Base-by-base conservation (phyloP, 2,888 invertebrate species). In the Adineta ricciae region DNA sequence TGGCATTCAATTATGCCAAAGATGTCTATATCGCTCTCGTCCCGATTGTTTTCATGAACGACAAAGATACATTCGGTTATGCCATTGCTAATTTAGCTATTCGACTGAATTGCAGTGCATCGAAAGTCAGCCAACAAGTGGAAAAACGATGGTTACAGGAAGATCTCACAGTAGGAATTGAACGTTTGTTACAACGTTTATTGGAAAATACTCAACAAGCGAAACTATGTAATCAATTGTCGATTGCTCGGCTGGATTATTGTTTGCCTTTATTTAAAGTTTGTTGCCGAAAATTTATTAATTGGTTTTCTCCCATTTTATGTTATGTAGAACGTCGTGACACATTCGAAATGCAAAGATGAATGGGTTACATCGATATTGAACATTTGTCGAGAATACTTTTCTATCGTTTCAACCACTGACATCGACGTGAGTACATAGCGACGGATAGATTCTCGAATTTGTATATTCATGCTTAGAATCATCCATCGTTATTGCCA, bases 401-500 rank as follows among this genome's bases (percentile, higher is more conserved):
- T 78, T 78, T 38, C 78, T 4, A 0, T 11, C 1, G 78, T 78
- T 21, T 78, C 78, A 41, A 38, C 38, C 1, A 8, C 78, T 2
- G 78, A 78, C 41, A 21, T 7, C 11, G 41, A 78, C 41, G 78
- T 78, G 41, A 78, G 78, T 11, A 46, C 46, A 46, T 11, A 8
- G 5, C 46, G 46, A 5, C 11, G 11, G 11, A 46, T 46, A 11
- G 11, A 46, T 46, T 46, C 46, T 46, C 46, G 11, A 46, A 46
- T 46, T 8, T 46, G 46, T 8, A 46, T 46, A n/a, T 46, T 46
- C 5, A 46, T 46, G 46, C 11, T 46, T 87, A 90, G 90, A 92
- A 93, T 88, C 93, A 94, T 90, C 95, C 96, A 0, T 92, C 93
- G 86, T 93, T 94, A 88, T 92, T 96, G 89, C 96, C 96, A 8